Evolutionary conservation across 2,113 vertebrate genomes (phyloP).

Genomic region (Silurus glanis): DNA sequence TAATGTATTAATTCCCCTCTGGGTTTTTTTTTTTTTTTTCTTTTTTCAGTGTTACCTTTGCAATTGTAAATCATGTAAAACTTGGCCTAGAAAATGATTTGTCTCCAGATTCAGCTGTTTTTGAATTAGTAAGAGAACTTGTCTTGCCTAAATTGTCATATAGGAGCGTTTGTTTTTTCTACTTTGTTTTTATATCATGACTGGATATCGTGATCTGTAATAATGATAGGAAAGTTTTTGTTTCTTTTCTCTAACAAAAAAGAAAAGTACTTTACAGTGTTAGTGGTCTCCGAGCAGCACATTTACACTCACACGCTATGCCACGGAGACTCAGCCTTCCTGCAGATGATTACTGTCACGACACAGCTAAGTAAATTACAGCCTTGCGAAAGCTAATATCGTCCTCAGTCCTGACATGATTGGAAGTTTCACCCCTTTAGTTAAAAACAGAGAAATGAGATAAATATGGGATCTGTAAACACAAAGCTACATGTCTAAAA

Average conservation of each 20-base stretch:
- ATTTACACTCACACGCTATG: conserved; percentile 63
- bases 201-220: conserved; percentile 55
- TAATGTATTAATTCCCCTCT: not conserved
- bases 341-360: conserved; percentile 66
- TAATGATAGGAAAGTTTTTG: conserved; percentile 53
- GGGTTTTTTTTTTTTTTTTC: too few relatives aligned
- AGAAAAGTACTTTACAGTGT: conserved; percentile 55
- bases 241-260: not conserved
- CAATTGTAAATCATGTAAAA: conserved; percentile 19
- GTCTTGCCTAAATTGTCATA: conserved; percentile 54
- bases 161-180: conserved; percentile 50
- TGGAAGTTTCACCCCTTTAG: conserved; percentile 50
- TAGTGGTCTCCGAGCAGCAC: conserved; percentile 58
- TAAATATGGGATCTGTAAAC: conserved; percentile 62
- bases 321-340: conserved; percentile 61
- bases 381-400: conserved; percentile 66
- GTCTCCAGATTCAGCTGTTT: conserved; percentile 42
- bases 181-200: conserved; percentile 50
- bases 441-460: conserved; percentile 63
- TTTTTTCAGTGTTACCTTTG: not conserved
- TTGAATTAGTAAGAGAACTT: conserved; percentile 21
- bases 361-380: conserved; percentile 65
- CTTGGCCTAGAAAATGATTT: conserved; percentile 2
- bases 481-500: conserved; percentile 58
- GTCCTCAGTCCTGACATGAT: conserved; percentile 59